These are phyloP conservation scores for Drosophila malerkotliana DNA, from an alignment of 1,140 invertebrate species.

Conservation along the genomic window DNA sequence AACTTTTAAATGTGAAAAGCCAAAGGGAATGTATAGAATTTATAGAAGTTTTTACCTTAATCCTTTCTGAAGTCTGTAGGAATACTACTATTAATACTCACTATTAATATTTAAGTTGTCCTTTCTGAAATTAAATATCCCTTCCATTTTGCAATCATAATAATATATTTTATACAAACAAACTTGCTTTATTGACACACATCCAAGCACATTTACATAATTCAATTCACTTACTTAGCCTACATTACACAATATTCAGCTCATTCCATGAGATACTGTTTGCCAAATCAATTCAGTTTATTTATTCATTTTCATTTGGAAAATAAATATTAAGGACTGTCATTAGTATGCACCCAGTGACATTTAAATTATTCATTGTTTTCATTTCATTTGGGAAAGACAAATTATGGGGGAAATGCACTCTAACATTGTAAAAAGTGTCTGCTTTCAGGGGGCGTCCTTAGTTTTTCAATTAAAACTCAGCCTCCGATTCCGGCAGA, in stretches of 20 bases:
- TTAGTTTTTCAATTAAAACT: conserved; percentile 35
- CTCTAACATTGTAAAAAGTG: too few relatives aligned
- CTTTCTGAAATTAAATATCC: background rate
- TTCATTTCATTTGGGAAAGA: background rate
- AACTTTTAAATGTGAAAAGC: background rate
- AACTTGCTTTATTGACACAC: conserved; percentile 49
- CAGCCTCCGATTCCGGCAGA: conserved; percentile 1
- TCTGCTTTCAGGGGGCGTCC: background rate
- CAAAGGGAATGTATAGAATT: background rate
- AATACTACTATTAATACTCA: too few relatives aligned
- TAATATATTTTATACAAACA: conserved; percentile 21
- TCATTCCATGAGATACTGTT: conserved; percentile 23
- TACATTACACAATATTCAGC: conserved; percentile 41
- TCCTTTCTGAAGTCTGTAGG: too few relatives aligned
- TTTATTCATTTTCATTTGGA: conserved; percentile 4
- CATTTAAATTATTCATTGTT: conserved; percentile 6
- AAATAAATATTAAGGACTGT: background rate
- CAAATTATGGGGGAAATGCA: conserved; percentile 3
- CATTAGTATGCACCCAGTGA: background rate
- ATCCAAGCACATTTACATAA: conserved; percentile 62
- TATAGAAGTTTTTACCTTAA: too few relatives aligned
- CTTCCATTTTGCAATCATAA: background rate
- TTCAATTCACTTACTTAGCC: conserved; percentile 17
- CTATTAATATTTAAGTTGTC: too few relatives aligned
- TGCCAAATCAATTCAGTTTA: conserved; percentile 13